Base-by-base conservation (phyloP, 2,113 vertebrate species). In the Proteles cristata region DNA sequence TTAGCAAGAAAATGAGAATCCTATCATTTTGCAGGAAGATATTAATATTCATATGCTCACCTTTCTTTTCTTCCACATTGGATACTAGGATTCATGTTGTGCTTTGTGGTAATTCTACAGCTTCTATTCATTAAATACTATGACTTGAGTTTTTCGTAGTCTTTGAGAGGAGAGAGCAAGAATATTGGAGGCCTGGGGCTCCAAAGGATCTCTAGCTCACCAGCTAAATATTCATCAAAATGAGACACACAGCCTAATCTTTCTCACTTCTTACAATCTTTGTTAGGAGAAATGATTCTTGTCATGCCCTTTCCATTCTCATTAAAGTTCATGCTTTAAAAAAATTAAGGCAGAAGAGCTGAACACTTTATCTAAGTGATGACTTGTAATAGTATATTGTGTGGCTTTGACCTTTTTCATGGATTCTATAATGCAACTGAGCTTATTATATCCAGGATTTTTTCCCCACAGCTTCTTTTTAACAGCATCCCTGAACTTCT, bases 321-420 rank as follows among this genome's bases (percentile, higher is more conserved):
- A n/a, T 88, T 66, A 83, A 61, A 95, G 53, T 81, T 39, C 61
- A 84, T 43, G 63, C 87, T 9, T 74, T 43, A 63, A 63, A 48
- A 92, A 80, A 81, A 87, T 68, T 48, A 96, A 96, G 77, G 90
- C n/a, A 77, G 55, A 93, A 76, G 66, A 90, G 53, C 71, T 58
- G 87, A 94, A 88, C 55, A 82, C 84, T 82, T 90, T 90, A 88
- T 94, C 61, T 94, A 95, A 96, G 55, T 94, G 87, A 88, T 92
- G 39, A 73, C 53, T 95, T 90, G 11, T 77, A 96, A 91, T n/a
- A 88, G 53, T 15, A 28, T 31, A 86, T 50, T 50, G 77, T 94
- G 71, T 28, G 35, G 45, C 77, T 95, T 33, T 97, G 97, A 88
- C 87, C 89, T 97, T 96, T 94, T 28, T 81, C 68, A 88, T 96